Conservation (phyloP, 2,797 vertebrate genomes). For the Leptoclinus maculatus region DNA sequence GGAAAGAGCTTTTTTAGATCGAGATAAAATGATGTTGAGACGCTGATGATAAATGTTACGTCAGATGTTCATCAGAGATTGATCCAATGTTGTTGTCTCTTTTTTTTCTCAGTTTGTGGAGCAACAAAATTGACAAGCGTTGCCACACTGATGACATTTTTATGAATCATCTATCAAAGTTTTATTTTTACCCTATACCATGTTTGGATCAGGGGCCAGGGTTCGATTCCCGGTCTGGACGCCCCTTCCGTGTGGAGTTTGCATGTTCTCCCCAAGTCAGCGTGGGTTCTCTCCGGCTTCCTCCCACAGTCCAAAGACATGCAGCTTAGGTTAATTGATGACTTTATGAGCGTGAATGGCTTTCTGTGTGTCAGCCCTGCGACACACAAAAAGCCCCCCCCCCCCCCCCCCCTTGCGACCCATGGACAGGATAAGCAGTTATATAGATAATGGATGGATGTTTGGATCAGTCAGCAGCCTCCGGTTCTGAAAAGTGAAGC, state of each 20-base stretch:
- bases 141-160: neutral
- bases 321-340: too few relatives aligned
- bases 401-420: too few relatives aligned
- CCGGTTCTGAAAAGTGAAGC: too few relatives aligned
- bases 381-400: too few relatives aligned
- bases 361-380: too few relatives aligned
- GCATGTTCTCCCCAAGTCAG: neutral
- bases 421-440: too few relatives aligned
- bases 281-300: neutral
- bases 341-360: too few relatives aligned
- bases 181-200: neutral
- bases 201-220: neutral
- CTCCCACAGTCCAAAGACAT: too few relatives aligned
- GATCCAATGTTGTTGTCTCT: neutral
- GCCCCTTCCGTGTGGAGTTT: neutral
- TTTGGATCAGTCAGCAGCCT: too few relatives aligned
- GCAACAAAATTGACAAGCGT: neutral
- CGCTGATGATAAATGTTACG: neutral
- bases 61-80: neutral
- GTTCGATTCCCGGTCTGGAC: neutral
- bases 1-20: slow-evolving; percentile 48
- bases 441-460: too few relatives aligned
- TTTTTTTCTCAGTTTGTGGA: neutral
- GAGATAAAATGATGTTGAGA: neutral
- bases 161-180: neutral